These are phyloP conservation scores for Characodon lateralis DNA, from an alignment of 2,797 vertebrate species.

Conservation along the genomic window DNA sequence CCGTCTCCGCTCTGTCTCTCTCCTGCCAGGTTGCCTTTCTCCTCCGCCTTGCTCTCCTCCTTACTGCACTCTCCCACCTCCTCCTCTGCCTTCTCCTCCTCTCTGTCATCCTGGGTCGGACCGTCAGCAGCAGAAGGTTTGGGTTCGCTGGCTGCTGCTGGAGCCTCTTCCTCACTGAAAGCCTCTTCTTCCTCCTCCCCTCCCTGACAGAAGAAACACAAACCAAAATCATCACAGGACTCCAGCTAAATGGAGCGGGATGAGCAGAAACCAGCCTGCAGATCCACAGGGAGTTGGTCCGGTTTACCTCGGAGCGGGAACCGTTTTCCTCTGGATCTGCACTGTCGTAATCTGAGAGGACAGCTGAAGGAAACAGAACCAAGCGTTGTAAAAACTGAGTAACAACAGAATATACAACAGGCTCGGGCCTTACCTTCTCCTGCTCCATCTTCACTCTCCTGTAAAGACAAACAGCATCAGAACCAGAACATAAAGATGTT, in stretches of 20 bases:
- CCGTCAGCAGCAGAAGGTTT: slow-evolving; percentile 72
- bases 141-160: slow-evolving; percentile 74
- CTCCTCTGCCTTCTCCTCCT: slow-evolving; percentile 74
- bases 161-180: slow-evolving; percentile 87
- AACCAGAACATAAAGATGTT: neutral
- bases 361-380: slow-evolving; percentile 78
- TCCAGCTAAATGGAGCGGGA: neutral
- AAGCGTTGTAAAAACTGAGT: neutral
- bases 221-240: neutral
- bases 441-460: slow-evolving; percentile 96
- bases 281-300: neutral
- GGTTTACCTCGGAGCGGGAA: slow-evolving; percentile 88
- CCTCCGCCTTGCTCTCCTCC: slow-evolving; percentile 82
- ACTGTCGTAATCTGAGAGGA: slow-evolving; percentile 96
- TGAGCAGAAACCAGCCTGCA: neutral
- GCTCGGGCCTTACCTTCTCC: slow-evolving; percentile 89
- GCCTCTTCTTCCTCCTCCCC: slow-evolving; percentile 83
- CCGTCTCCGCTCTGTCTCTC: slow-evolving; percentile 97
- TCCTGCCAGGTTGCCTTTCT: slow-evolving; percentile 88
- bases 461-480: slow-evolving; percentile 31
- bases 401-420: neutral
- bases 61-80: slow-evolving; percentile 69
- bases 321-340: slow-evolving; percentile 87
- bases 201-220: slow-evolving; percentile 65
- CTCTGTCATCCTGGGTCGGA: slow-evolving; percentile 72